A percentile compares a stretch with the other conserved stretches of the same genome.
Conservation (phyloP, 2,797 vertebrate genomes). For the Crax fasciolata region DNA sequence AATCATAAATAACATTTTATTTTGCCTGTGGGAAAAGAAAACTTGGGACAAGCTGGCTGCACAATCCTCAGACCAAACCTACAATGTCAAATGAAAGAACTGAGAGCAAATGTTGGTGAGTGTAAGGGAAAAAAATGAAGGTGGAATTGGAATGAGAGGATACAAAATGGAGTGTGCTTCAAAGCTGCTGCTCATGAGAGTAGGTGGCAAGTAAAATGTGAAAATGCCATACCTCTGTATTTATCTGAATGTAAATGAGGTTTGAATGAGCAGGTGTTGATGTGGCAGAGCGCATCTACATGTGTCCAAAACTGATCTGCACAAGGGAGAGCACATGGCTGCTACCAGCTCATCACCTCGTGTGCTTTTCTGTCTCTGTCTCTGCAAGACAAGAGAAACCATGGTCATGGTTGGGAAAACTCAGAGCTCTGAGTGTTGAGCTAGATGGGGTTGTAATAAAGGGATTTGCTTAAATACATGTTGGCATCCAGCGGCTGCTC, state of each 20-base stretch:
- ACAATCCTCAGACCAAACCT: background rate
- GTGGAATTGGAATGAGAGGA: background rate
- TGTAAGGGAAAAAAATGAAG: background rate
- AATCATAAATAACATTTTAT: constrained; percentile 15
- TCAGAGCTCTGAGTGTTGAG: background rate
- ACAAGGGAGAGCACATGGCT: background rate
- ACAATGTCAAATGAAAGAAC: background rate
- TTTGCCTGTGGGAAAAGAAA: background rate
- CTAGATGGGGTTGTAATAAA: background rate
- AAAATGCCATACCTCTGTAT: background rate
- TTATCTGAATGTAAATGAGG: background rate
- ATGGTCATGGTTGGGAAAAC: background rate
- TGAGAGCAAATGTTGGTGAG: background rate
- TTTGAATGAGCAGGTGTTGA: fast-evolving
- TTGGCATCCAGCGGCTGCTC: background rate
- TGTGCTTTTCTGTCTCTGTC: background rate
- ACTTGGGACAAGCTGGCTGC: background rate
- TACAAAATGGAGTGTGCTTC: background rate
- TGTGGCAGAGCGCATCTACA: background rate
- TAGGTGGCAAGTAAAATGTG: background rate
- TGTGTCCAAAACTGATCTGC: fast-evolving
- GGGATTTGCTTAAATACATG: background rate
- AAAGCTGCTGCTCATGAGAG: background rate
- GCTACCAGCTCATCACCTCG: background rate
- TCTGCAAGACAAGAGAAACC: background rate